Base-by-base conservation (phyloP, 2,797 vertebrate species). In the Mycteria americana region DNA sequence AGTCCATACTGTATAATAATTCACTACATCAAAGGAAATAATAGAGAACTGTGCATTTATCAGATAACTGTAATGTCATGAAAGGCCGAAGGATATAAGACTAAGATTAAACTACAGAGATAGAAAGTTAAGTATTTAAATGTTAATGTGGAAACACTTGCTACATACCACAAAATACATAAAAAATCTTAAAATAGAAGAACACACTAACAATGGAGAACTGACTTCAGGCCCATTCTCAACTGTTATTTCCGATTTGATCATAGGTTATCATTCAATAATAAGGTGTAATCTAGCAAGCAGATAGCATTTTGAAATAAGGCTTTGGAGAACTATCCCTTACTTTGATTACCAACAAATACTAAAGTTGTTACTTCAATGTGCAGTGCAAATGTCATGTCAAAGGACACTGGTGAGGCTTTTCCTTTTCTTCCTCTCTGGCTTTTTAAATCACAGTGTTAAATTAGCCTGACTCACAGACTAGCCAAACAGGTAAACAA, bases 11-110 rank as follows among this genome's bases (percentile, higher is more conserved):
- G 91, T 53, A 30, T 92, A 95, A 96, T 88, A 92, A 93, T 93
- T 92, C 92, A 89, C 86, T 79, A 48, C 91, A 91, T 97, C 93
- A 95, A 96, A 95, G 84, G 68, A 70, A 83, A 87, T 31, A 83
- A 87, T 31, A 63, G 59, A 79, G 73, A 82, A 69, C 35, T 73
- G 25, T 70, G 60, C 53, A 48, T 87, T 91, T 87, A 96, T 93
- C 84, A 93, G 93, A 82, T 87, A 96, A 87, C 37, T 51, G 14
- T 35, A 79, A 89, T 56, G 67, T 64, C 90, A 85, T 63, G 63
- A 89, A 93, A 91, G 33, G 78, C 65, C 79, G 78, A 95, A 93
- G 74, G 63, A 89, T 80, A 41, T 51, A 95, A 82, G 62, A 89
- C 63, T 91, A 80, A 89, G 78, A 91, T 96, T 86, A 75, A 88